phyloP scores from a whole-genome alignment of 2,888 invertebrate species.

The Cyrtodaria siliqua region DNA sequence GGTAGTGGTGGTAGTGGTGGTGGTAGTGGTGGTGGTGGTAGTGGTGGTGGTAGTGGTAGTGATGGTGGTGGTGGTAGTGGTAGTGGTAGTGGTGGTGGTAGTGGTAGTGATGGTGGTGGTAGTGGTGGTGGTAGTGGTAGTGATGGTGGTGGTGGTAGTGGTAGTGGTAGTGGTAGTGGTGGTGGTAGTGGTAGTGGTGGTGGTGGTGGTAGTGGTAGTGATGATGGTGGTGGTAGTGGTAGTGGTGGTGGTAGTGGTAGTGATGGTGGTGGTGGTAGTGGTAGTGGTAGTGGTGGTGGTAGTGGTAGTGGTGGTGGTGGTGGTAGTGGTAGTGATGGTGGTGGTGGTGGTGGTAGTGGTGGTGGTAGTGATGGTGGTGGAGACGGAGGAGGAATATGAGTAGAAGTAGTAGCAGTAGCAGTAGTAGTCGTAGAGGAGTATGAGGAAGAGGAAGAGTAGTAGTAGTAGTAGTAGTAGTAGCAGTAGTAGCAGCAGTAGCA shows the following conservation, averaged over 20 bases:
- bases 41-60: too few relatives aligned
- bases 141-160: not conserved
- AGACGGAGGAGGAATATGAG: too few relatives aligned
- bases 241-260: too few relatives aligned
- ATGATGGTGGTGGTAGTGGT: not conserved
- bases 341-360: constrained; percentile 6
- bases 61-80: not conserved
- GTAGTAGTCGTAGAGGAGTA: too few relatives aligned
- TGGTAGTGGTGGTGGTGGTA: too few relatives aligned
- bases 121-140: not conserved
- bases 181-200: not conserved
- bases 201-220: not conserved
- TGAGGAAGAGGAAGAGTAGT: too few relatives aligned
- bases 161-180: not conserved
- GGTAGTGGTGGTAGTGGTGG: too few relatives aligned
- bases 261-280: constrained; percentile 17
- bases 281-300: constrained; percentile 19
- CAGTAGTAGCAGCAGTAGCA: not conserved
- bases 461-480: not conserved
- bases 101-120: not conserved
- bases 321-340: constrained; percentile 12
- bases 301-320: constrained; percentile 26
- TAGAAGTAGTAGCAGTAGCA: too few relatives aligned
- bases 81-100: not conserved
- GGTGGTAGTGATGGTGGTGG: not conserved